Evolutionary conservation across 64 coral and sea anemone species (phyloP), one percentile per base, ranked within the genome.

Genomic region (Actinia equina): DNA sequence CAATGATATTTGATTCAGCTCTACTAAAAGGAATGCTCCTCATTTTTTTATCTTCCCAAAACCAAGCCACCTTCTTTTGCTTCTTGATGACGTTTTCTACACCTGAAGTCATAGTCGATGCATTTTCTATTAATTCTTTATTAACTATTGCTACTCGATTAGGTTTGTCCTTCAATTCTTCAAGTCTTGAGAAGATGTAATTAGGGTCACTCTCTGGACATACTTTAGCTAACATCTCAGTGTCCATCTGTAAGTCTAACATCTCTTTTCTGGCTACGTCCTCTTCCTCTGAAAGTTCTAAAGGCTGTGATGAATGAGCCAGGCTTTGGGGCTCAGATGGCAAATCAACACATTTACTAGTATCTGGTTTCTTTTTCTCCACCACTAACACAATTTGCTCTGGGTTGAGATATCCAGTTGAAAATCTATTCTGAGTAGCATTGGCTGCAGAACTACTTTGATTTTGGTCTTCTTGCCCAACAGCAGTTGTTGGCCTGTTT

Each of bases 81-180:
- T 23, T 49, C 12, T 80, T 44, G 19, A 81, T 49, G n/a, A 49
- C 17, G 52, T 52, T 52, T 20, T 49, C 42, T 22, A 10, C 78
- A 52, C 13, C 30, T 43, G 3, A 3, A 11, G 18, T 22, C 30
- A 37, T 37, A 6, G 7, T 53, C 19, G 42, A 22, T 20, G 27
- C 18, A n/a, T 64, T 91, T 43, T n/a, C 59, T 37, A 51, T 59
- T 2, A 91, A 84, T 43, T 91, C 89, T 61, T 86, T 86, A 12
- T 84, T 84, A 17, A 91, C 89, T 59, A 85, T 43, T 4, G 89
- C 83, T 51, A 91, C 83, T 17, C 71, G 51, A 43, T 85, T 76
- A 9, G 70, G 83, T 27, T 86, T 18, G 84, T 80, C 82, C 2
- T 70, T 76, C 20, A 77, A 79, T 41, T 91, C 69, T 4, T 91